These are phyloP conservation scores for Hyperoplus immaculatus DNA, from an alignment of 2,797 vertebrate species.

Conservation along the genomic window DNA sequence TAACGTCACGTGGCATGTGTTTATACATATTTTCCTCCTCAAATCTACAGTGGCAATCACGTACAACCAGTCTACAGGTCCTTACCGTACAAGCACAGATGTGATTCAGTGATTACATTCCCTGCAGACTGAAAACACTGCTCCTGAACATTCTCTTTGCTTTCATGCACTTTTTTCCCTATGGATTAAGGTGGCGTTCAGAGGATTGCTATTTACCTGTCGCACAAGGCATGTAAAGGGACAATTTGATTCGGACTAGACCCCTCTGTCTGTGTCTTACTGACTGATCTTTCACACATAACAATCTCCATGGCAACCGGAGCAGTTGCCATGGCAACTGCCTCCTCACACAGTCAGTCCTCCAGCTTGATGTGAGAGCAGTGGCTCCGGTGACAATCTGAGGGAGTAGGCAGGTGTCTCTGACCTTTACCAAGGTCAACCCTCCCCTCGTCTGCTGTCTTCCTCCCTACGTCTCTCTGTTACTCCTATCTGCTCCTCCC, in stretches of 20 bases:
- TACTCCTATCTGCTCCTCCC: constrained; percentile 48
- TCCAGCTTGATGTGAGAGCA: constrained; percentile 83
- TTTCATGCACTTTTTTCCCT: constrained; percentile 14
- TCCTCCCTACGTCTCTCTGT: constrained; percentile 41
- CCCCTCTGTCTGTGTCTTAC: constrained; percentile 83
- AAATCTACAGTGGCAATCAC: constrained; percentile 32
- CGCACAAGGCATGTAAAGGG: constrained; percentile 60
- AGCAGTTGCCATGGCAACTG: constrained; percentile 88
- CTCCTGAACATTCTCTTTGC: constrained; percentile 27
- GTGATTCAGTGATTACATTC: constrained; percentile 53
- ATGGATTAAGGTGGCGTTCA: constrained; percentile 9
- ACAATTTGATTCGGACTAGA: constrained; percentile 74
- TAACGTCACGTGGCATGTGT: constrained; percentile 28
- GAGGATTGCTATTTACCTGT: constrained; percentile 25
- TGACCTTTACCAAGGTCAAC: constrained; percentile 89
- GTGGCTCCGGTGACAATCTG: constrained; percentile 87
- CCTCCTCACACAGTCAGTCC: constrained; percentile 87
- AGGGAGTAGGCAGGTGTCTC: constrained; percentile 86
- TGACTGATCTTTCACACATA: constrained; percentile 90
- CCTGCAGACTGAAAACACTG: constrained; percentile 21
- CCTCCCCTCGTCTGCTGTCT: constrained; percentile 63
- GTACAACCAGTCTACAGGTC: constrained; percentile 44
- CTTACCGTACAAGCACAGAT: constrained; percentile 38
- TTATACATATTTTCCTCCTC: constrained; percentile 36
- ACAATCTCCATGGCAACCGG: constrained; percentile 88